Base-by-base conservation (phyloP, 2,113 vertebrate genomes). In the Salvelinus alpinus region DNA sequence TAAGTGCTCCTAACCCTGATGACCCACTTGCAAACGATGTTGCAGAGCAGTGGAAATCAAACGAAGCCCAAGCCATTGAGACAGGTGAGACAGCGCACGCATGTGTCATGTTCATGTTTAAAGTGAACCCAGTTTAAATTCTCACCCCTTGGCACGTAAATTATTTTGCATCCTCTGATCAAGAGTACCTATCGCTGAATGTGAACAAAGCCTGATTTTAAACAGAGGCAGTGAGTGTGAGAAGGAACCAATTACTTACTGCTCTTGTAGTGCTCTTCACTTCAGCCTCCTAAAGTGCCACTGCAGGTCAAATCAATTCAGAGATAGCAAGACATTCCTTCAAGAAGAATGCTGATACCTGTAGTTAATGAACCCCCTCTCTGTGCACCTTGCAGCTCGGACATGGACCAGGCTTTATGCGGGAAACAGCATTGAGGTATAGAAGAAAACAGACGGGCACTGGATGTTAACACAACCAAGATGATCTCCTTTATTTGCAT, bases 401-500 rank as follows among this genome's bases (percentile, higher is more conserved):
- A 94, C 96, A 96, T 99, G 98, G 97, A 99, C 97, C 96, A 95
- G 95, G 95, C 95, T 96, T 95, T 97, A 98, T 86, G 96, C 97
- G 80, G 95, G 94, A 91, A 97, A 97, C 92, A 96, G 95, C 94
- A 95, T 94, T 92, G 96, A 97, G 95, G 93, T 94, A 91, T 94
- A 94, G 91, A 91, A 77, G 88, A 85, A 67, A 71, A 67, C 80
- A 78, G 75, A 81, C 64, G 72, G 87, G 87, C 83, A 64, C 74
- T 90, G 90, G 90, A 90, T 90, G 89, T 90, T 87, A 89, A 82
- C 88, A 85, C 87, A 85, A 88, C 90, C 89, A 84, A 86, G 70
- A 78, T 27, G 29, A 57, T 68, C 77, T 74, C 75, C 76, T 76
- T 72, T 85, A 85, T 88, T 89, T 88, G 83, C 88, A 87, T 89